Evolutionary conservation across 2,113 vertebrate genomes (phyloP).

Genomic region (Poeciliopsis retropinna): DNA sequence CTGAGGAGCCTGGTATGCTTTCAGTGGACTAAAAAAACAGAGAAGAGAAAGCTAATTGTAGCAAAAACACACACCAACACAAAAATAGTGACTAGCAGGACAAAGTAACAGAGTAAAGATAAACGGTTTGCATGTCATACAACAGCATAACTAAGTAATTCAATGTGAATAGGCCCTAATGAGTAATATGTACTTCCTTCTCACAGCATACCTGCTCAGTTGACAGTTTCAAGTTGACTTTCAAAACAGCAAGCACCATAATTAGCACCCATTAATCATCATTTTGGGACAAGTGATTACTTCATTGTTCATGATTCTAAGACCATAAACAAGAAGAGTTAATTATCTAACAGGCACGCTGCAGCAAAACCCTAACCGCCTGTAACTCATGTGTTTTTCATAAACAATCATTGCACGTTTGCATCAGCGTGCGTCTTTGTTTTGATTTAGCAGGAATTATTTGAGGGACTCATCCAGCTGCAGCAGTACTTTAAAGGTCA

Average conservation of each 20-base stretch:
- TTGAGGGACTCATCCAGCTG: constrained; percentile 31
- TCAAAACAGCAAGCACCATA: neutral
- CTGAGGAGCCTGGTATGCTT: neutral
- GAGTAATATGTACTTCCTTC: neutral
- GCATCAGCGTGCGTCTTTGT: neutral
- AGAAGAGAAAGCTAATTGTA: neutral
- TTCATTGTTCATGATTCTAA: neutral
- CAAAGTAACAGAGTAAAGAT: neutral
- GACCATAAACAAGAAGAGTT: neutral
- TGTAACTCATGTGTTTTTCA: neutral
- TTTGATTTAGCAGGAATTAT: neutral
- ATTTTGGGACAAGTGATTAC: neutral
- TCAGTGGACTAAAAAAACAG: neutral
- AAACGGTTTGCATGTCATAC: neutral
- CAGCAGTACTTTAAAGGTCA: constrained; percentile 66
- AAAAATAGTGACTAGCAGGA: neutral
- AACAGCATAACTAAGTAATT: too few species aligned
- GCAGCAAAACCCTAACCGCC: neutral
- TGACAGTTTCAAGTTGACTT: neutral
- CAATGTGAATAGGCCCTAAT: too few species aligned
- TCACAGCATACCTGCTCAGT: neutral
- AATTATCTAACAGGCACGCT: neutral
- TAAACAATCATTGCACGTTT: neutral
- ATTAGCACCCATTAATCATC: neutral
- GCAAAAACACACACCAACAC: neutral